Evolutionary conservation across 1,140 invertebrate species (phyloP), one percentile per base, ranked within the genome.

Genomic region (Drosophila pachea): DNA sequence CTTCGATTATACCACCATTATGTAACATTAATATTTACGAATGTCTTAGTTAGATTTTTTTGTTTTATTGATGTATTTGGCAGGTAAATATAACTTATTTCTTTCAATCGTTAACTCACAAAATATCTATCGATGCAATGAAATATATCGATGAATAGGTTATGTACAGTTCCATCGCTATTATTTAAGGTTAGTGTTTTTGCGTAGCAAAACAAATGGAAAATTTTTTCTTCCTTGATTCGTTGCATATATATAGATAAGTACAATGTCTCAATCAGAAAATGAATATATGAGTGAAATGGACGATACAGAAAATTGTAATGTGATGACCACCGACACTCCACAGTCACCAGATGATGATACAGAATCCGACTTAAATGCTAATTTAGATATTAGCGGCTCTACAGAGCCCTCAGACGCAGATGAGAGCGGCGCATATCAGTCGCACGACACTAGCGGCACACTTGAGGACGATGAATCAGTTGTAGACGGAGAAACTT

Each of bases 301-400:
- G 29, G n/a, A 36, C 2, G 58, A 55, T 14, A 58, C 53, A 35
- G 5, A 12, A 9, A 58, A 66, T 4, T 8, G 53, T 43, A 31
- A 35, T 32, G 40, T 36, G 32, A 29, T 38, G 38, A n/a, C 40
- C 32, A 32, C 32, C 35, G n/a, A 42, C 14, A 52, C 55, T 5
- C 73, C 65, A 6, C 70, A 52, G n/a, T 74, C 78, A n/a, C 74
- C 78, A 29, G 73, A 60, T 3, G 48, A 68, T 4, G 74, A 77
- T 64, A 59, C 62, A 7, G 49, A 70, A 6, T 58, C 74, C 1
- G 70, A 71, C 6, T 31, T 81, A 6, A 81, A 42, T 56, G 56
- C 66, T 11, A 82, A 52, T 6, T 45, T 76, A 0, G 74, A 76
- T 42, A 50, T 81, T 2, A 81, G 78, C 38, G 70, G 66, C 8